Percentiles rank a stretch among this genome's conserved stretches.
These are phyloP conservation scores for Pyrocephalus nanus DNA, from an alignment of 2,797 vertebrate genomes.

Conservation along the genomic window DNA sequence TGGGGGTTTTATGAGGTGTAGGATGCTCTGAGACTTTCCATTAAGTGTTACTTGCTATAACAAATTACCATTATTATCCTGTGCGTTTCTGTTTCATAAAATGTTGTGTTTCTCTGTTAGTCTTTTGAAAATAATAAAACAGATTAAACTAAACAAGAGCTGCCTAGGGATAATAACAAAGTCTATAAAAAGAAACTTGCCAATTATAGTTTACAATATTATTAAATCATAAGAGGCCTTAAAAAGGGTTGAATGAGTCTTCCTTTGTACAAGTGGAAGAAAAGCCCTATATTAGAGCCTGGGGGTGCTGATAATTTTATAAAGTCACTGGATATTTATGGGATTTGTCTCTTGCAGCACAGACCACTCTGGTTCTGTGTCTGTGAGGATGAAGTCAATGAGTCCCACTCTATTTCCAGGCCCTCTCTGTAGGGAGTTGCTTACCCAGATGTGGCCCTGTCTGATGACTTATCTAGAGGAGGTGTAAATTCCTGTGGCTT, in stretches of 20 bases:
- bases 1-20: slow-evolving; percentile 39
- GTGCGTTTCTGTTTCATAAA: slow-evolving; percentile 29
- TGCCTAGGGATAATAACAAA: slow-evolving; percentile 47
- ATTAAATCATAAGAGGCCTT: slow-evolving; percentile 37
- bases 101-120: slow-evolving; percentile 16
- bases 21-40: slow-evolving; percentile 38
- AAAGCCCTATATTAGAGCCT: not conserved
- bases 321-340: not conserved
- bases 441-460: not conserved
- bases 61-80: slow-evolving; percentile 46
- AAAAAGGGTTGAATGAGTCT: slow-evolving; percentile 25
- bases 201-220: slow-evolving; percentile 49
- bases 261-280: not conserved
- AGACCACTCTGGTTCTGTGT: not conserved
- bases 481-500: not conserved
- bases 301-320: not conserved
- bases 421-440: not conserved
- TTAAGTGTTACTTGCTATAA: slow-evolving; percentile 31
- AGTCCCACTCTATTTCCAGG: not conserved
- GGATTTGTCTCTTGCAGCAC: not conserved
- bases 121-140: slow-evolving; percentile 55
- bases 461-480: not conserved
- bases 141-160: slow-evolving; percentile 48
- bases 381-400: not conserved
- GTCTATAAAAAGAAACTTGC: slow-evolving; percentile 53